Conservation (phyloP, 2,888 invertebrate genomes). For the Pristionchus maxplancki region DNA sequence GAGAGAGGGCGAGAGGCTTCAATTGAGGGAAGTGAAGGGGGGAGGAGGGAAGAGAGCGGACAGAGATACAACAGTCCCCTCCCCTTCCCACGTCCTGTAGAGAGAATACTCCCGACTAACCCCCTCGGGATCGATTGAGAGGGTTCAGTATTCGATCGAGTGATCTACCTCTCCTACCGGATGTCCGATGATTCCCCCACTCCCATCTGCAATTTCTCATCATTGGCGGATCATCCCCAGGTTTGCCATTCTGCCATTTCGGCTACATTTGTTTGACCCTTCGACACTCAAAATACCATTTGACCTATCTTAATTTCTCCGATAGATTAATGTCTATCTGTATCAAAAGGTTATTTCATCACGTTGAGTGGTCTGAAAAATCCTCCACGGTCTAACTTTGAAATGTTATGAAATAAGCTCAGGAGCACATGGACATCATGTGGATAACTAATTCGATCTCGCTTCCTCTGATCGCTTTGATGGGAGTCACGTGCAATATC, state of each 20-base stretch:
- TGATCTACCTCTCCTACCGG: background rate
- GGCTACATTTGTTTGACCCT: too few species aligned
- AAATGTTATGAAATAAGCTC: background rate
- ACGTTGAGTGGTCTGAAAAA: background rate
- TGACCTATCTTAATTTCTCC: too few species aligned
- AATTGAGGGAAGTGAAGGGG: constrained; percentile 29
- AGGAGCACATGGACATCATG: constrained; percentile 59
- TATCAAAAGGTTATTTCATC: too few species aligned
- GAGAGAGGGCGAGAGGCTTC: constrained; percentile 21
- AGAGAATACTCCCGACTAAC: constrained; percentile 33
- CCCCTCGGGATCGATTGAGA: constrained; percentile 9
- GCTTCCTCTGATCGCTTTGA: constrained; percentile 71
- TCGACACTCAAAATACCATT: too few species aligned
- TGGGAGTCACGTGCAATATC: constrained; percentile 74
- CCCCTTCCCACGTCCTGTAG: constrained; percentile 41
- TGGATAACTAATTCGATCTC: constrained; percentile 75
- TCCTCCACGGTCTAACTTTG: too few species aligned
- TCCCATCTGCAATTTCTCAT: constrained; percentile 45
- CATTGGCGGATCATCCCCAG: constrained; percentile 34
- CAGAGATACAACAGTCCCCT: constrained; percentile 39
- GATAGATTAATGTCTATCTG: too few species aligned
- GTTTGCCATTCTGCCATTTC: background rate
- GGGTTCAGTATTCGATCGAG: constrained; percentile 17
- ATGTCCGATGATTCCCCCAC: background rate
- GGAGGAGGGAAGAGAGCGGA: background rate